Conservation (phyloP, 2,888 invertebrate species). For the Glyphotaelius pellucidus region DNA sequence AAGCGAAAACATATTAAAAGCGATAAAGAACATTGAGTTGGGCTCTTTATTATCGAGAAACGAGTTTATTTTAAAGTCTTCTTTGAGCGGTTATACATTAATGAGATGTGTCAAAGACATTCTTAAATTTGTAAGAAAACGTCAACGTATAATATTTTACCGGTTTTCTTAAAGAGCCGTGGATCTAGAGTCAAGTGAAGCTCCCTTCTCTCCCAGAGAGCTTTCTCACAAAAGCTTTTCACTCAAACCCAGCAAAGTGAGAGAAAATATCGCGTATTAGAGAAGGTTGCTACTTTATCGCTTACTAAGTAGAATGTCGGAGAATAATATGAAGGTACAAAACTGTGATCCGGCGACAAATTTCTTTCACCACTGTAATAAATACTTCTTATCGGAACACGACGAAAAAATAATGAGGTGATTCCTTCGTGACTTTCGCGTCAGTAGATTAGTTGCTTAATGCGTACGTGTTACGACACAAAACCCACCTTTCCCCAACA, state of each 20-base stretch:
- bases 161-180: slow-evolving; percentile 36
- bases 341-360: slow-evolving; percentile 16
- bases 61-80: slow-evolving; percentile 19
- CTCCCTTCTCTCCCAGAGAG: slow-evolving; percentile 9
- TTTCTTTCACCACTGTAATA: background rate
- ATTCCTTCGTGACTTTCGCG: background rate
- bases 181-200: slow-evolving; percentile 49
- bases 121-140: slow-evolving; percentile 55
- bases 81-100: slow-evolving; percentile 52
- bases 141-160: slow-evolving; percentile 51
- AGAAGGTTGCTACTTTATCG: slow-evolving; percentile 41
- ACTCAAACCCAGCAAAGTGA: slow-evolving; percentile 45
- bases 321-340: background rate
- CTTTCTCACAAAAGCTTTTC: slow-evolving; percentile 53
- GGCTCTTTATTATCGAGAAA: slow-evolving; percentile 34
- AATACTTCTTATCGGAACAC: slow-evolving; percentile 1
- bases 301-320: slow-evolving; percentile 13
- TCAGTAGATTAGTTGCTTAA: background rate
- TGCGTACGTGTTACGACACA: background rate
- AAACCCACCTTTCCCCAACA: background rate
- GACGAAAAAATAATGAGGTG: background rate
- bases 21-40: background rate
- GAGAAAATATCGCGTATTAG: slow-evolving; percentile 55
- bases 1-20: slow-evolving; percentile 3
- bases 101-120: slow-evolving; percentile 56